These are phyloP conservation scores for Diplazon laetatorius DNA, from an alignment of 2,888 invertebrate genomes.

Conservation along the genomic window DNA sequence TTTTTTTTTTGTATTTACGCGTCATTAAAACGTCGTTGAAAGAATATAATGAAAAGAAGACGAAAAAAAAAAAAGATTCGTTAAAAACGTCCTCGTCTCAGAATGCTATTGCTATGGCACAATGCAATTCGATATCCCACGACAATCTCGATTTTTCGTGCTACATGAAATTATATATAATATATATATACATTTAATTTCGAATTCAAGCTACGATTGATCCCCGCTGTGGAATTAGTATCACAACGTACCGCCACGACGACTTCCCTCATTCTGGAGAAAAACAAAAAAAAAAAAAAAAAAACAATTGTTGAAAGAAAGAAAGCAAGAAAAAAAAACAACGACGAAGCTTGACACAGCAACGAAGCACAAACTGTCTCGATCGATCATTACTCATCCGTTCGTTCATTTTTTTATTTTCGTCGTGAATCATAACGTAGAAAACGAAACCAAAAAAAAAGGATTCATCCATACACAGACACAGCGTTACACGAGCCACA, in stretches of 20 bases:
- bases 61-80: neutral
- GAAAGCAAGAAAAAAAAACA: neutral
- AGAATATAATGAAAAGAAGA: neutral
- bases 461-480: slow-evolving; percentile 3
- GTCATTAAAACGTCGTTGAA: slow-evolving; percentile 8
- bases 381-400: slow-evolving; percentile 29
- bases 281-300: neutral
- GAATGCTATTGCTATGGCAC: neutral
- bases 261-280: no score
- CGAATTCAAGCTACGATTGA: neutral
- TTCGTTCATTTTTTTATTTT: slow-evolving; percentile 4
- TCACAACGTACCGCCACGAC: no score
- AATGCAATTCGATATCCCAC: neutral
- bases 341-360: neutral
- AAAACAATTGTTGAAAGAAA: neutral
- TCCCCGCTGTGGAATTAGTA: neutral
- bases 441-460: slow-evolving; percentile 13
- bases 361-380: slow-evolving; percentile 21
- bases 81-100: slow-evolving; percentile 10
- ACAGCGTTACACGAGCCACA: slow-evolving; percentile 49
- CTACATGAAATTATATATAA: slow-evolving; percentile 23
- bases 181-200: no score
- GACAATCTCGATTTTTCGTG: neutral
- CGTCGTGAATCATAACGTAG: neutral
- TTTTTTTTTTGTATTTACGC: neutral